Conservation (phyloP, 2,113 vertebrate genomes). For the Dromaius novaehollandiae region DNA sequence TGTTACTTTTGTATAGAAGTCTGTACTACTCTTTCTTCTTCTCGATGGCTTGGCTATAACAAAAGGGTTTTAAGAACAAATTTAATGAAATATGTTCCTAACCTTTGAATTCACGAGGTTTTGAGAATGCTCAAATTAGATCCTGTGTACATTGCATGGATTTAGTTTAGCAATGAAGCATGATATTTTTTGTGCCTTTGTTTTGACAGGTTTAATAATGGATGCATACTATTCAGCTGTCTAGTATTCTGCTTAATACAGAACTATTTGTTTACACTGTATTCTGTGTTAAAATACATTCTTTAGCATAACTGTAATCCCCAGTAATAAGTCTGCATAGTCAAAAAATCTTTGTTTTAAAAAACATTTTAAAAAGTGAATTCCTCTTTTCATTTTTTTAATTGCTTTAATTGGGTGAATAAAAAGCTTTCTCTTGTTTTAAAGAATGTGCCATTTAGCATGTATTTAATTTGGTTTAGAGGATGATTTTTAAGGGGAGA, state of each 20-base stretch:
- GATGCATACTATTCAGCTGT: neutral
- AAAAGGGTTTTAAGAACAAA: neutral
- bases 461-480: neutral
- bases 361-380: neutral
- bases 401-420: neutral
- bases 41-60: neutral
- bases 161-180: neutral
- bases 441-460: neutral
- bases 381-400: neutral
- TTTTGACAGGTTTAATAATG: neutral
- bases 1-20: neutral
- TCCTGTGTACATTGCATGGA: neutral
- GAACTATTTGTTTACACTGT: neutral
- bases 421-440: neutral
- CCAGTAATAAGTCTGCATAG: neutral
- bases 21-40: neutral
- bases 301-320: neutral
- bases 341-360: neutral
- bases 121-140: neutral
- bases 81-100: neutral
- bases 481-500: neutral
- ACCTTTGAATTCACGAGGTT: neutral
- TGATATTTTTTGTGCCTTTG: neutral
- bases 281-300: neutral
- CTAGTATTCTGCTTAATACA: neutral